A percentile compares a stretch with the other conserved stretches of the same genome.
These are phyloP conservation scores for Lepisosteus oculatus DNA, from an alignment of 2,113 vertebrate species.

Conservation along the genomic window DNA sequence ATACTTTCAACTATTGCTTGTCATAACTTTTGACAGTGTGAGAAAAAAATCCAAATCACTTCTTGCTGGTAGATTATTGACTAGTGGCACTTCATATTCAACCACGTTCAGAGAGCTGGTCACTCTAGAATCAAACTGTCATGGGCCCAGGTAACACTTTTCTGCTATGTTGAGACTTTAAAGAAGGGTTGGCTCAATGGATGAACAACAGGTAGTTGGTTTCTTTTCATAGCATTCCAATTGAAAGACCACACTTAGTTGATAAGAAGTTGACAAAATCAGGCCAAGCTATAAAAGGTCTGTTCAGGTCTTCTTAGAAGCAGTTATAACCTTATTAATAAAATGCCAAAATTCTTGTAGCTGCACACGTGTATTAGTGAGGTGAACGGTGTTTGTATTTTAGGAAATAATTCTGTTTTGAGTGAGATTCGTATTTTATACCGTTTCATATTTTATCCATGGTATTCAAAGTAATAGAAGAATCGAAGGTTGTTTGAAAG, in stretches of 20 bases:
- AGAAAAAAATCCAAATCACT: constrained; percentile 13
- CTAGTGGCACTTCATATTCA: constrained; percentile 45
- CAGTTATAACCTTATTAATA: no score
- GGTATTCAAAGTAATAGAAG: no score
- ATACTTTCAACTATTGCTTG: not conserved
- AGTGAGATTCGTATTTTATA: no score
- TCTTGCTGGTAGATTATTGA: constrained; percentile 66
- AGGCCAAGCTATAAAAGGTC: no score
- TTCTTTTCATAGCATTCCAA: not conserved
- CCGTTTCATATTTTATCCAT: no score
- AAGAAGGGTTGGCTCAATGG: not conserved
- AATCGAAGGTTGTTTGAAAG: no score
- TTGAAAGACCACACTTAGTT: not conserved
- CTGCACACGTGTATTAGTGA: no score
- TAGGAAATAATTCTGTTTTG: no score
- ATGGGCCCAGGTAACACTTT: not conserved
- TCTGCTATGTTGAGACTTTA: not conserved
- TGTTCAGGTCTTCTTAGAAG: no score
- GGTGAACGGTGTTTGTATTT: no score
- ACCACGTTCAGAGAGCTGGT: constrained; percentile 9
- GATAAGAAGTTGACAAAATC: no score
- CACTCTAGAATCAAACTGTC: not conserved
- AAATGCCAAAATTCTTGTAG: no score
- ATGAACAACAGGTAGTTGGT: not conserved
- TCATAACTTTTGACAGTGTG: constrained; percentile 3